phyloP scores from a whole-genome alignment of 2,797 vertebrate species.

The Decapterus maruadsi region DNA sequence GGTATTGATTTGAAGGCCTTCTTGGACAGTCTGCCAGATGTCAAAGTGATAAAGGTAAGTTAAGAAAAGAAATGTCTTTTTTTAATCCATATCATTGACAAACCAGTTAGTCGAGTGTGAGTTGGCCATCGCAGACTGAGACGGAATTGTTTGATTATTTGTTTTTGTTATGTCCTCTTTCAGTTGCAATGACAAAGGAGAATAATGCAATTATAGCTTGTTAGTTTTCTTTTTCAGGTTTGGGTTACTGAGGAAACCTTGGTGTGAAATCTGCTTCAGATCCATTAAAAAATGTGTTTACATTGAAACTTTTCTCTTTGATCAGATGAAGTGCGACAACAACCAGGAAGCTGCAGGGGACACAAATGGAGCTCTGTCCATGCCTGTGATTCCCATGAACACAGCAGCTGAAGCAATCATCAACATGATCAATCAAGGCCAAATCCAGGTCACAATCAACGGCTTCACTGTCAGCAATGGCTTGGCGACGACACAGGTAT shows the following conservation, averaged over 20 bases:
- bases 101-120: not conserved
- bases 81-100: not conserved
- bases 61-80: not conserved
- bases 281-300: not conserved
- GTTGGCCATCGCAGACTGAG: not conserved
- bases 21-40: conserved; percentile 97
- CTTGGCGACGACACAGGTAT: conserved; percentile 98
- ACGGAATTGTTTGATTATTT: not conserved
- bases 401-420: conserved; percentile 98
- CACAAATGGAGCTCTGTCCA: conserved; percentile 91
- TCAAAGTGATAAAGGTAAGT: conserved; percentile 97
- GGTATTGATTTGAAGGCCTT: conserved; percentile 99
- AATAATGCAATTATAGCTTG: not conserved
- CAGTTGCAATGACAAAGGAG: not conserved
- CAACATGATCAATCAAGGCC: conserved; percentile 99
- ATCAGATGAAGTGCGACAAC: conserved; percentile 95
- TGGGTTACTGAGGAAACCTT: no score
- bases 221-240: not conserved
- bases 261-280: not conserved
- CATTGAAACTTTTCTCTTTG: conserved; percentile 26
- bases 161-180: not conserved
- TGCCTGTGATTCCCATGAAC: conserved; percentile 99
- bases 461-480: conserved; percentile 98
- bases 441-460: conserved; percentile 99
- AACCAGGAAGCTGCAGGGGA: conserved; percentile 90